Evolutionary conservation across 2,113 vertebrate species (phyloP), one percentile per base, ranked within the genome.

Genomic region (Nipponia nippon): DNA sequence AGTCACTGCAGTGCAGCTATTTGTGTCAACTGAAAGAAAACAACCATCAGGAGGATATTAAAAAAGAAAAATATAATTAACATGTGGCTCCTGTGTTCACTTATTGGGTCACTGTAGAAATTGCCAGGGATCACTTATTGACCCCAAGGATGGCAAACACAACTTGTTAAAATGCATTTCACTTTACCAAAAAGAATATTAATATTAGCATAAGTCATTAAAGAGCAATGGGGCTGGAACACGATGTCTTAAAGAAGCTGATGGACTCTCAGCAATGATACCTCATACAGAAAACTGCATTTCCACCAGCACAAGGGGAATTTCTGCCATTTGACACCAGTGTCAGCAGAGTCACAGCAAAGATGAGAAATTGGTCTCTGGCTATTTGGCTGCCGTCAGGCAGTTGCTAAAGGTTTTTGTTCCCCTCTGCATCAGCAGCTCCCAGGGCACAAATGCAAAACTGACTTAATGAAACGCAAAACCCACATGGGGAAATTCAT

Each of bases 151-250:
- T 42, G 71, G 52, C 90, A 96, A 89, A 84, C 6, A 19, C 50
- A 70, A 65, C 66, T 93, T 14, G 16, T 63, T 90, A 85, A 95
- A 85, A 88, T n/a, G 22, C 27, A 49, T 79, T 89, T 52, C n/a
- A 42, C 63, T 61, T 62, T 83, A 50, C 40, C 86, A 79, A 75
- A 73, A 70, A 38, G 17, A 75, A 83, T 66, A 77, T 46, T 61
- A 46, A 71, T 65, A 61, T 61, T 61, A 92, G 46, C 22, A 32
- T 7, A 77, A 75, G 42, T 62, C 46, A n/a, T 78, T 75, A 52
- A 67, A 80, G 52, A 69, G 10, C 0, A 0, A 66, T 25, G 26
- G 34, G 46, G 20, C 30, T 88, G 7, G 2, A 67, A 96, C 6
- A 13, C 0, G 1, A 55, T 44, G 17, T 61, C 40, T 61, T 38